A percentile compares a stretch with the other conserved stretches of the same genome.
These are phyloP conservation scores for Mesembrinibis cayennensis DNA, from an alignment of 2,113 vertebrate genomes.

Conservation along the genomic window DNA sequence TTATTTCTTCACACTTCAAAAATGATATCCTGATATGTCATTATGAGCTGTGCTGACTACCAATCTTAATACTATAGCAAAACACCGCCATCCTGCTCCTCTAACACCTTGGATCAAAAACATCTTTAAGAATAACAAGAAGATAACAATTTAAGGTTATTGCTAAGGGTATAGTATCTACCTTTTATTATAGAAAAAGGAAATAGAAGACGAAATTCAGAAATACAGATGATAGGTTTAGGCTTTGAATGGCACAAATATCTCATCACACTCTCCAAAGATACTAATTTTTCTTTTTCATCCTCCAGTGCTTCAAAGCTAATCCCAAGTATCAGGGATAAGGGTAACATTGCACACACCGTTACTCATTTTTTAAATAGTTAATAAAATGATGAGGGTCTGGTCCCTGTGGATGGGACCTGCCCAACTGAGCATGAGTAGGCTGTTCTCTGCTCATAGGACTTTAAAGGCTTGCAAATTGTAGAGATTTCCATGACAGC, in stretches of 20 bases:
- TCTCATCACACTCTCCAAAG: neutral
- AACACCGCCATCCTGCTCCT: neutral
- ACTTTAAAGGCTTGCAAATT: neutral
- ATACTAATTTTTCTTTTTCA: neutral
- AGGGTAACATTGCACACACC: neutral
- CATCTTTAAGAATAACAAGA: neutral
- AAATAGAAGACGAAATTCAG: neutral
- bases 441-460: neutral
- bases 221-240: neutral
- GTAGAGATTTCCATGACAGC: neutral
- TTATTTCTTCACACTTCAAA: neutral
- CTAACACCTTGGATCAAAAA: neutral
- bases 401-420: neutral
- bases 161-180: neutral
- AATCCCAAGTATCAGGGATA: neutral
- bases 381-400: neutral
- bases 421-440: neutral
- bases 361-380: rapidly evolving
- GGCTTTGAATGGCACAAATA: neutral
- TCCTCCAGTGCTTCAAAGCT: neutral
- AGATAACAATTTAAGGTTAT: neutral
- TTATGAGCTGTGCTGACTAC: neutral
- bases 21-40: neutral
- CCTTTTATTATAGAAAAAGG: neutral
- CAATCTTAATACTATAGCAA: neutral